Evolutionary conservation across 2,888 invertebrate species (phyloP).

Genomic region (Arctia plantaginis): DNA sequence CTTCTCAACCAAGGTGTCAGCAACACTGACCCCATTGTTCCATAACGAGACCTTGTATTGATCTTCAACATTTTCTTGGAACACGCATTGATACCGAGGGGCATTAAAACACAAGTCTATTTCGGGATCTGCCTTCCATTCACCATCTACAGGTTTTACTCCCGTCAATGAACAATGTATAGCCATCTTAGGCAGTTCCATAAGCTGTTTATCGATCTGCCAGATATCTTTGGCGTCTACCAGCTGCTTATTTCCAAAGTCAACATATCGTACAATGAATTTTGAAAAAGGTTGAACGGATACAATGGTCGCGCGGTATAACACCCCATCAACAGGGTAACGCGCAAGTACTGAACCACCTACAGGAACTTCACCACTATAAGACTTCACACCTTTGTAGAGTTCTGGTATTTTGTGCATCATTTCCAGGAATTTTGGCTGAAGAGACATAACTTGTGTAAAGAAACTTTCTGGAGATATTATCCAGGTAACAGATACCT

Average conservation of each 20-base stretch:
- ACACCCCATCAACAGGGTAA: slow-evolving; percentile 89
- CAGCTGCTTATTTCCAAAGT: slow-evolving; percentile 90
- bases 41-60: slow-evolving; percentile 81
- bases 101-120: slow-evolving; percentile 88
- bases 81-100: slow-evolving; percentile 86
- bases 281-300: slow-evolving; percentile 86
- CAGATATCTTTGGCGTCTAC: slow-evolving; percentile 89
- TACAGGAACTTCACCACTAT: slow-evolving; percentile 75
- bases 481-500: slow-evolving; percentile 91
- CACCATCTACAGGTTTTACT: slow-evolving; percentile 85
- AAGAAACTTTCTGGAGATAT: slow-evolving; percentile 91
- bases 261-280: slow-evolving; percentile 90
- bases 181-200: slow-evolving; percentile 90
- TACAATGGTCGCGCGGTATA: slow-evolving; percentile 90
- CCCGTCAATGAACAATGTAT: slow-evolving; percentile 89
- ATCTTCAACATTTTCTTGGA: slow-evolving; percentile 81
- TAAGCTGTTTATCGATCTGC: slow-evolving; percentile 89
- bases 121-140: slow-evolving; percentile 86
- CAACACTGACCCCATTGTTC: slow-evolving; percentile 80
- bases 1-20: slow-evolving; percentile 80
- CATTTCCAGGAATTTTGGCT: slow-evolving; percentile 88
- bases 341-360: slow-evolving; percentile 90
- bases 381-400: slow-evolving; percentile 86
- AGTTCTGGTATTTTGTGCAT: slow-evolving; percentile 90
- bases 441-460: slow-evolving; percentile 84